Evolutionary conservation across 2,113 vertebrate genomes (phyloP), one percentile per base, ranked within the genome.

Genomic region (Odontesthes bonariensis): DNA sequence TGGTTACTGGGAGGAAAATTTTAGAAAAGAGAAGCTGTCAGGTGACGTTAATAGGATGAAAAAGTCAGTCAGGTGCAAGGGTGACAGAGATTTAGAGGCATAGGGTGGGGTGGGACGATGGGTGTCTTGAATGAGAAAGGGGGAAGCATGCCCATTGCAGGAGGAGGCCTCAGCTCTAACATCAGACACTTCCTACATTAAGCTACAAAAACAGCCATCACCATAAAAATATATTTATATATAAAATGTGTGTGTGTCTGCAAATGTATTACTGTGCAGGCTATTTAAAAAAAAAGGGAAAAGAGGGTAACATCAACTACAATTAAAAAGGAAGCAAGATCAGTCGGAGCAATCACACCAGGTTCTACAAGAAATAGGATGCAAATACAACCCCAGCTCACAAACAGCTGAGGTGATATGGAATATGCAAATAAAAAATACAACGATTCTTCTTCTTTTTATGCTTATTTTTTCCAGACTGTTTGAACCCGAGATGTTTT

Each of bases 261-360:
- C 14, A 32, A 63, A 49, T 76, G 61, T 69, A 38, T 58, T 12
- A 23, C n/a, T 54, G 54, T 59, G 54, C 40, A 66, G 19, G 42
- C 60, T 64, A 32, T 32, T 80, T 67, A 1, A 67, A 69, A 27
- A n/a, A 69, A 47, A 58, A 32, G 13, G 51, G 52, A 73, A 23
- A 58, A n/a, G 8, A 10, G 62, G 42, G 57, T 27, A 63, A 11
- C 55, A 11, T 64, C 16, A 72, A 71, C 17, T 59, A 51, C 84
- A 79, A 63, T 22, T 22, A 64, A n/a, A 61, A 77, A 47, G 16
- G 66, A 70, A 56, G 11, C 33, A 73, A 54, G 5, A 74, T 8
- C 27, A 58, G 62, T 11, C 52, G 69, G 57, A 40, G 16, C 57
- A 83, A 79, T 83, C 85, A 87, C 82, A 84, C 74, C 88, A 84